Conservation (phyloP, 1,140 invertebrate species). For the Bombus soroeensis region DNA sequence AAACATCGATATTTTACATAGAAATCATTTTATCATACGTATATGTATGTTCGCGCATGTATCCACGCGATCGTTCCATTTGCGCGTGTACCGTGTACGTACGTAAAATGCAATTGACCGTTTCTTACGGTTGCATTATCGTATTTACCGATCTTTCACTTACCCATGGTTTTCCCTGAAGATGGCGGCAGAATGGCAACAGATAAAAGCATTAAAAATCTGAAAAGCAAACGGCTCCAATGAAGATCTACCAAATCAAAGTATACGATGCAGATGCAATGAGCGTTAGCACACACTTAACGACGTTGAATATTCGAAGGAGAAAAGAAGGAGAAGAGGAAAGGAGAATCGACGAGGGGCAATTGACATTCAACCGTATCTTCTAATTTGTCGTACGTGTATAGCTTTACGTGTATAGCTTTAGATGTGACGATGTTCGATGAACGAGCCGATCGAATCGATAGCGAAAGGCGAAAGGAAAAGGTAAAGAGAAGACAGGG, state of each 20-base stretch:
- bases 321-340: too few relatives aligned
- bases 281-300: not conserved
- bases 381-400: not conserved
- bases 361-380: not conserved
- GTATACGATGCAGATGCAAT: not conserved
- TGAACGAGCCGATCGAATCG: not conserved
- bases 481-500: constrained; percentile 8
- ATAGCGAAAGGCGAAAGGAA: not conserved
- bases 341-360: not conserved
- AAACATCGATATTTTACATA: not conserved
- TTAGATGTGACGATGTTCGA: not conserved
- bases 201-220: constrained; percentile 72
- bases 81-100: not conserved
- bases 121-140: not conserved
- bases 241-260: constrained; percentile 32
- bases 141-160: constrained; percentile 63
- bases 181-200: constrained; percentile 65
- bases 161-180: constrained; percentile 84
- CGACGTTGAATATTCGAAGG: not conserved
- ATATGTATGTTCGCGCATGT: not conserved
- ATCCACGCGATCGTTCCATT: not conserved
- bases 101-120: not conserved
- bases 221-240: constrained; percentile 62
- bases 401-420: too few relatives aligned
- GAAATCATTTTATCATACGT: not conserved